phyloP scores from a whole-genome alignment of 2,888 invertebrate genomes.

The Agelastica alni region DNA sequence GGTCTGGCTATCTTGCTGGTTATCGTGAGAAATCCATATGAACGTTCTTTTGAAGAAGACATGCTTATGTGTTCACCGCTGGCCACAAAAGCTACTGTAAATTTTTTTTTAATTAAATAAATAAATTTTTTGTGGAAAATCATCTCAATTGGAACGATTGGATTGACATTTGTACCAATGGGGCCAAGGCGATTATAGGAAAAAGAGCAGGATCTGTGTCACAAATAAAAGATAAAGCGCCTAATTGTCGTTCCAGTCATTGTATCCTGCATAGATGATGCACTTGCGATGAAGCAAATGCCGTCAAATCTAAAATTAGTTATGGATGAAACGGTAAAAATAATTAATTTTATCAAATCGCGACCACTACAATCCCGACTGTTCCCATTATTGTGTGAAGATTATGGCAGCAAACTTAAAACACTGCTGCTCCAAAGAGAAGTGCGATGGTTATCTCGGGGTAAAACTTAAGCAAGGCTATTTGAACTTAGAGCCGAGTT shows the following conservation, averaged over 20 bases:
- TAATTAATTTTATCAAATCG: constrained; percentile 29
- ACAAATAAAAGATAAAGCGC: constrained; percentile 36
- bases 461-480: constrained; percentile 23
- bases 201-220: too few species aligned
- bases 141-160: too few species aligned
- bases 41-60: constrained; percentile 38
- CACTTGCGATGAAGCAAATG: constrained; percentile 33
- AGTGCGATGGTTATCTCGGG: constrained; percentile 24
- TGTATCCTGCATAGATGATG: constrained; percentile 23
- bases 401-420: too few species aligned
- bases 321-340: constrained; percentile 7
- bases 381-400: too few species aligned
- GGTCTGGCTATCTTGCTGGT: constrained; percentile 44
- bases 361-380: too few species aligned
- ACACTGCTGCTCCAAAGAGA: constrained; percentile 28
- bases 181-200: too few species aligned
- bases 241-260: constrained; percentile 35
- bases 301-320: constrained; percentile 31
- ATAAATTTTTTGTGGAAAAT: too few species aligned
- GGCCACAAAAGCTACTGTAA: too few species aligned
- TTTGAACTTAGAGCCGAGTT: constrained; percentile 26
- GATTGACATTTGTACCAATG: too few species aligned
- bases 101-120: too few species aligned
- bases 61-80: constrained; percentile 27
- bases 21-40: constrained; percentile 41